A percentile compares a stretch with the other conserved stretches of the same genome.
Conservation (phyloP, 2,888 invertebrate species). For the Thecocarcelia acutangulata region DNA sequence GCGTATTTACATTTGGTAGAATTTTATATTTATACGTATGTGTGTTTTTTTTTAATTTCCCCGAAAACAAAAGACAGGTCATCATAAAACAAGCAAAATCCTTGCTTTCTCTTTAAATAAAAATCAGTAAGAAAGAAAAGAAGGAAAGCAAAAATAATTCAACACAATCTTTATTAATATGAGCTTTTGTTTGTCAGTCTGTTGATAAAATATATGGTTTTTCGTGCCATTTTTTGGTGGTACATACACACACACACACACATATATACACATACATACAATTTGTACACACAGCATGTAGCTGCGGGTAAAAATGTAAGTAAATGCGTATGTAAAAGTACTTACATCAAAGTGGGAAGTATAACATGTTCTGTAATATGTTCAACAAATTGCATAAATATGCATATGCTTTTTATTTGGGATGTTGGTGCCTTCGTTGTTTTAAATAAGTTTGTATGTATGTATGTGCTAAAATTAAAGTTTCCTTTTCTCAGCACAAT, state of each 20-base stretch:
- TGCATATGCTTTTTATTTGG: conserved; percentile 26
- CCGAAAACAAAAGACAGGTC: conserved; percentile 36
- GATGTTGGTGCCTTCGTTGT: not conserved
- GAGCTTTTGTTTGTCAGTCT: conserved; percentile 33
- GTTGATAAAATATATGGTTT: conserved; percentile 6
- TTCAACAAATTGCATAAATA: conserved; percentile 57
- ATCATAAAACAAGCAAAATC: conserved; percentile 44
- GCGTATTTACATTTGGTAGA: not conserved
- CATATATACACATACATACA: too few relatives aligned
- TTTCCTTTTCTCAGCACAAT: too few relatives aligned
- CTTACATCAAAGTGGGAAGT: conserved; percentile 16
- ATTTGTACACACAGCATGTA: not conserved
- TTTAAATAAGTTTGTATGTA: not conserved
- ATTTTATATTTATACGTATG: conserved; percentile 36
- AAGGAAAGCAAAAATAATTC: not conserved
- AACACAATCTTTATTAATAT: conserved; percentile 39
- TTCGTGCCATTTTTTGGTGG: not conserved
- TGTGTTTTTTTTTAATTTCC: not conserved
- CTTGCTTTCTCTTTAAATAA: conserved; percentile 52
- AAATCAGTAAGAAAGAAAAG: conserved; percentile 25
- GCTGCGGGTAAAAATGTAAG: not conserved
- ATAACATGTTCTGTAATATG: conserved; percentile 32
- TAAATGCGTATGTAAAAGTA: not conserved
- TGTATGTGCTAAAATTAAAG: not conserved
- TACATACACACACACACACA: not conserved